Evolutionary conservation across 2,888 invertebrate genomes (phyloP).

Genomic region (Siphonodentalium dalli): DNA sequence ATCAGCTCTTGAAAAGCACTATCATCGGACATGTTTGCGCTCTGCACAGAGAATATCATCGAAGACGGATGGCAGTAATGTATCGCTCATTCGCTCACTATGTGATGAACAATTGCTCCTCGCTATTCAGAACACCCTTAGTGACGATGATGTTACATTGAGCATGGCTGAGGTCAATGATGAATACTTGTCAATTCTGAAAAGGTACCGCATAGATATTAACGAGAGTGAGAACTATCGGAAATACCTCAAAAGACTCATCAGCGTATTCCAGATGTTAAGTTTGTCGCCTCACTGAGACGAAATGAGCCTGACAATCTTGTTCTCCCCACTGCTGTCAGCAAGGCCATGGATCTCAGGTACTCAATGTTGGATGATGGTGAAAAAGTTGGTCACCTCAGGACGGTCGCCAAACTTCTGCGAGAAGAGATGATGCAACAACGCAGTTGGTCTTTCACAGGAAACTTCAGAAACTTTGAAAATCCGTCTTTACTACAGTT

Average conservation of each 20-base stretch:
- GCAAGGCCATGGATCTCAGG: too few relatives aligned
- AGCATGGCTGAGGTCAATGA: conserved; percentile 6
- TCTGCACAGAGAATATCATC: not conserved
- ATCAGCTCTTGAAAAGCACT: not conserved
- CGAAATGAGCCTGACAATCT: not conserved
- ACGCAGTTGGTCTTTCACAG: conserved; percentile 3
- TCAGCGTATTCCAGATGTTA: not conserved
- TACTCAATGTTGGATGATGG: too few relatives aligned
- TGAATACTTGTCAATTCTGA: conserved; percentile 1
- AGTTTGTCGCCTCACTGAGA: conserved; percentile 1
- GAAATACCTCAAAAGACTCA: not conserved
- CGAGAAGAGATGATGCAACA: conserved; percentile 3
- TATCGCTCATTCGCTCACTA: not conserved
- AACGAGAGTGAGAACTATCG: not conserved
- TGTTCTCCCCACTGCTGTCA: too few relatives aligned
- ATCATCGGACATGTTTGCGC: conserved; percentile 1
- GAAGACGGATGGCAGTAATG: too few relatives aligned
- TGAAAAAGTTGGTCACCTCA: too few relatives aligned
- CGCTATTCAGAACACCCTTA: not conserved
- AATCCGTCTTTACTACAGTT: conserved; percentile 10
- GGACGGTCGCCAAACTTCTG: too few relatives aligned
- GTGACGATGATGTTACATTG: conserved; percentile 6
- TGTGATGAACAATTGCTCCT: not conserved
- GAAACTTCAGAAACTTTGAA: conserved; percentile 4
- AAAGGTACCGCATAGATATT: not conserved